These are phyloP conservation scores for Trachelus tabidus DNA, from an alignment of 2,888 invertebrate species.

Conservation along the genomic window DNA sequence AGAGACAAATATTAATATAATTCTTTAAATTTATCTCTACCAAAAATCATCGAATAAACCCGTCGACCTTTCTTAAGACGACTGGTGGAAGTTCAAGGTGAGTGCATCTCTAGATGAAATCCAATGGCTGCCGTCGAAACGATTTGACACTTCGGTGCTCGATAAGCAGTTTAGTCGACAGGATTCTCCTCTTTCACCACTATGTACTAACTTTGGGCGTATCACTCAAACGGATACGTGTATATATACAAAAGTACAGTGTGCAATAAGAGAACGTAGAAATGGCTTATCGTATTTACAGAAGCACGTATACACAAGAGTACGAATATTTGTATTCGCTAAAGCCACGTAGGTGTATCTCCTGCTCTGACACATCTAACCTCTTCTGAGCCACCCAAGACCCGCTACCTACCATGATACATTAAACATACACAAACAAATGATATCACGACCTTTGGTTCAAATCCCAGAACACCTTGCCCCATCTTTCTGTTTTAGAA, in stretches of 20 bases:
- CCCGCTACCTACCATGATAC: too few species aligned
- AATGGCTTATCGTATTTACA: slow-evolving; percentile 41
- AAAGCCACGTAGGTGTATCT: slow-evolving; percentile 1
- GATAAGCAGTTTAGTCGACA: slow-evolving; percentile 30
- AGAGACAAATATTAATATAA: too few species aligned
- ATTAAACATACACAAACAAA: too few species aligned
- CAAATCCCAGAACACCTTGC: too few species aligned
- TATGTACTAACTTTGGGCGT: background rate
- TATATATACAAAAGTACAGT: background rate
- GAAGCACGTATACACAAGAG: slow-evolving; percentile 34
- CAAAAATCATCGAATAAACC: too few species aligned
- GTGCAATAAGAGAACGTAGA: slow-evolving; percentile 22
- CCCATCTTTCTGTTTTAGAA: too few species aligned
- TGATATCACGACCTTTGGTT: too few species aligned
- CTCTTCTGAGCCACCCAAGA: too few species aligned
- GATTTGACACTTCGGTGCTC: slow-evolving; percentile 35
- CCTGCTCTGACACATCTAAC: too few species aligned
- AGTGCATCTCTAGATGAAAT: background rate
- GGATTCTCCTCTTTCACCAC: background rate
- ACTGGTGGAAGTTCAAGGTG: too few species aligned
- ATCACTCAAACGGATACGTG: slow-evolving; percentile 2
- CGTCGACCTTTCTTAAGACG: too few species aligned
- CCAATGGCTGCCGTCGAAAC: slow-evolving; percentile 22
- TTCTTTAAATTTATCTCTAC: too few species aligned
- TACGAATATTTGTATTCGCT: slow-evolving; percentile 18